A percentile compares a stretch with the other conserved stretches of the same genome.
Evolutionary conservation across 2,888 invertebrate genomes (phyloP).

Genomic region (Oscheius sp.): DNA sequence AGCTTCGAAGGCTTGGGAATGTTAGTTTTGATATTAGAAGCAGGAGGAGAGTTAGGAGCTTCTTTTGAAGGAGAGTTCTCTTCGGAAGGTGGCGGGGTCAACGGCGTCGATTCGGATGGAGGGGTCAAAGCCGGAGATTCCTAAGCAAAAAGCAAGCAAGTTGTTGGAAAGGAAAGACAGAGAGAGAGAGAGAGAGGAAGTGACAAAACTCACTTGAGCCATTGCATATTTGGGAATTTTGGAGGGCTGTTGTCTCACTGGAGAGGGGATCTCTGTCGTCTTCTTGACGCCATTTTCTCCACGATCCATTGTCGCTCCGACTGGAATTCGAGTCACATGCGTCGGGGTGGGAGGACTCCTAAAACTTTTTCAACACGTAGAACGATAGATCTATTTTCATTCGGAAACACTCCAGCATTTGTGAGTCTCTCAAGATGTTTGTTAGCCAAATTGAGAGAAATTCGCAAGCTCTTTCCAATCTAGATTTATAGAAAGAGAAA

Average conservation of each 20-base stretch:
- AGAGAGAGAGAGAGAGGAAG: background rate
- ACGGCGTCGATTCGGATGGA: conserved; percentile 12
- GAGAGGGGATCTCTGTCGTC: conserved; percentile 20
- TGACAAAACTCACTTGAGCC: conserved; percentile 26
- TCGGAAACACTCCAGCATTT: too few relatives aligned
- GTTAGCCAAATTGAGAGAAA: background rate
- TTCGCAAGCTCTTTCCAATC: background rate
- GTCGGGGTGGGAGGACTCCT: conserved; percentile 11
- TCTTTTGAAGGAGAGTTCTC: conserved; percentile 15
- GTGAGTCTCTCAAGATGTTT: too few relatives aligned
- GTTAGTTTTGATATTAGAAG: conserved; percentile 22
- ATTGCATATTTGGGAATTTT: conserved; percentile 30
- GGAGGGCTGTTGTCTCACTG: background rate
- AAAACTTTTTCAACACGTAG: too few relatives aligned
- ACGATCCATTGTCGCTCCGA: conserved; percentile 19
- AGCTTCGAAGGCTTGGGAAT: conserved; percentile 20
- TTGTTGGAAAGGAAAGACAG: background rate
- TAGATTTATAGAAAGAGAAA: too few relatives aligned
- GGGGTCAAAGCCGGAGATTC: conserved; percentile 23
- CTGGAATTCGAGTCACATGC: conserved; percentile 30
- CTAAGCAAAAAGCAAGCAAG: conserved; percentile 13
- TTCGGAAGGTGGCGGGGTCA: conserved; percentile 27
- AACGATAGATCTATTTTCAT: background rate
- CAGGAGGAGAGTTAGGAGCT: conserved; percentile 5
- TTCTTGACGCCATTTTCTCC: too few relatives aligned